Conservation (phyloP, 2,113 vertebrate species). For the Leptodactylus fuscus region DNA sequence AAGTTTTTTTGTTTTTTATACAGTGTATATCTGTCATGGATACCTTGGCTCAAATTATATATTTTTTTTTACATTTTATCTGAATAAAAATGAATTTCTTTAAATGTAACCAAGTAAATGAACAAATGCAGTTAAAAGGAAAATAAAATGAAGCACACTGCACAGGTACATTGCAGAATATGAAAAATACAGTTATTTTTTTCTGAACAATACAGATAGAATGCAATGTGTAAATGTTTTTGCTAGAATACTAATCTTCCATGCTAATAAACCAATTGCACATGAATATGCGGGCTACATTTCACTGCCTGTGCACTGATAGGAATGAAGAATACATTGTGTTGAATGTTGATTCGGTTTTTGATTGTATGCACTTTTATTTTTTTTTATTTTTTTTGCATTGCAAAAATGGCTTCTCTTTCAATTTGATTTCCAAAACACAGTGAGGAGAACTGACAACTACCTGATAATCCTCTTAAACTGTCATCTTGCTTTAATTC, state of each 20-base stretch:
- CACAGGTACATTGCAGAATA: background rate
- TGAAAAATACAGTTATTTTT: background rate
- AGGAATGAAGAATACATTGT: background rate
- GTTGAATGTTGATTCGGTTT: background rate
- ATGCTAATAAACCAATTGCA: background rate
- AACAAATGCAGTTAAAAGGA: background rate
- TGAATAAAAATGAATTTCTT: background rate
- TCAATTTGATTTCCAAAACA: conserved; percentile 21
- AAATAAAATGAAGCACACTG: background rate
- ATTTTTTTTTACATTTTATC: background rate
- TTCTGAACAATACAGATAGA: background rate
- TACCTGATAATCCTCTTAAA: conserved; percentile 45
- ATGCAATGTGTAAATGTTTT: background rate
- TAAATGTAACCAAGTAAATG: background rate
- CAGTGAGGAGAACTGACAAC: conserved; percentile 18
- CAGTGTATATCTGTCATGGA: no score
- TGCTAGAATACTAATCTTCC: background rate
- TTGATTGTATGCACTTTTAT: background rate
- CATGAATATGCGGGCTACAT: background rate
- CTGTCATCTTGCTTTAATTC: conserved; percentile 47
- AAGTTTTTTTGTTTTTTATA: no score
- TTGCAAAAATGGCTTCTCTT: background rate
- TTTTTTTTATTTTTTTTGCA: conserved; percentile 8
- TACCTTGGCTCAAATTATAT: no score
- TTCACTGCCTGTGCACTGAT: background rate